Percentiles rank a stretch among this genome's conserved stretches.
phyloP scores from a whole-genome alignment of 2,113 vertebrate species.

The Chelonoidis abingdonii region DNA sequence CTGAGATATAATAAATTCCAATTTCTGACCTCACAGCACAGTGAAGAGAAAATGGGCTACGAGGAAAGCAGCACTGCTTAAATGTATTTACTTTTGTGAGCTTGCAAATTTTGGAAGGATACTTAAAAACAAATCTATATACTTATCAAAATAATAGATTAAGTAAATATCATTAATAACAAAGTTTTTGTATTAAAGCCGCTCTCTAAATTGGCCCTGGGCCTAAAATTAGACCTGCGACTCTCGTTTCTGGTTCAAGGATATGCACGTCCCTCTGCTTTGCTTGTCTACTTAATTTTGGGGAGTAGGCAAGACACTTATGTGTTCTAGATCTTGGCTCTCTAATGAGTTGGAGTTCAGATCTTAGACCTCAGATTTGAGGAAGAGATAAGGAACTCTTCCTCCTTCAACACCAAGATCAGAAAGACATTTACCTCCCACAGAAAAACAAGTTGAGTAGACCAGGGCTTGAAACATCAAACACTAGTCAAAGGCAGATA shows the following conservation, averaged over 20 bases:
- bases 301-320: background rate
- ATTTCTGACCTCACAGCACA: background rate
- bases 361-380: background rate
- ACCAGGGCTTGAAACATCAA: background rate
- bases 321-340: background rate
- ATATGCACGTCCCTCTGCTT: background rate
- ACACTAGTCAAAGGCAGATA: conserved; percentile 37
- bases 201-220: background rate
- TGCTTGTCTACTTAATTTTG: background rate
- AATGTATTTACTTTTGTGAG: background rate
- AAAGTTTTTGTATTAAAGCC: fast-evolving
- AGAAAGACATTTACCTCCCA: background rate
- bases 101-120: background rate
- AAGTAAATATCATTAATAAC: background rate
- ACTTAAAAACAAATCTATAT: background rate
- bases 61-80: background rate
- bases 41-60: background rate
- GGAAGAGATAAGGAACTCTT: background rate
- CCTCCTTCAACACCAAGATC: background rate
- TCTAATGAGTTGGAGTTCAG: background rate
- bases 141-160: background rate
- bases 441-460: background rate
- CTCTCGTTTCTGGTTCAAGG: background rate
- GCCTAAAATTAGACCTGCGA: background rate
- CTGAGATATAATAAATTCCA: background rate